Evolutionary conservation across 2,888 invertebrate genomes (phyloP).

Genomic region (Eumerus sabulonum): DNA sequence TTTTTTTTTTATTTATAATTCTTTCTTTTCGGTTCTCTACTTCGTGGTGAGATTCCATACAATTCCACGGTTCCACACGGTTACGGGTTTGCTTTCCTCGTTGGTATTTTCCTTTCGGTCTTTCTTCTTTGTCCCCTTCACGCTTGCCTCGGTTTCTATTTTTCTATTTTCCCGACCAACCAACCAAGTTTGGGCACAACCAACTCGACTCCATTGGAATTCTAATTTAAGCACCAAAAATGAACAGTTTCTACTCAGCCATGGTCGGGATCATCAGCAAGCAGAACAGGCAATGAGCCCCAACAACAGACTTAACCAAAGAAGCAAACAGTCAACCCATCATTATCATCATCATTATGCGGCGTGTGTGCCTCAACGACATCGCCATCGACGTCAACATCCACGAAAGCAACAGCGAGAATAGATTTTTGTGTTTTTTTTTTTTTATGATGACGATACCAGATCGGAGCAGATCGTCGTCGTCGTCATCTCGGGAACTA

Average conservation of each 20-base stretch:
- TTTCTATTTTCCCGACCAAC: slow-evolving; percentile 32
- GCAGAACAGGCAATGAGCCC: slow-evolving; percentile 30
- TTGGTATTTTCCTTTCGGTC: slow-evolving; percentile 54
- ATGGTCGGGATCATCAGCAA: slow-evolving; percentile 46
- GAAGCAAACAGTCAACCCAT: too few relatives aligned
- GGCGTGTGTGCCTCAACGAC: slow-evolving; percentile 48
- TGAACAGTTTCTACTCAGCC: slow-evolving; percentile 6
- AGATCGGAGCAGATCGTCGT: slow-evolving; percentile 22
- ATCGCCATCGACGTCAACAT: slow-evolving; percentile 11
- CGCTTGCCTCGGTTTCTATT: slow-evolving; percentile 57
- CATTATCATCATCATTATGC: slow-evolving; percentile 16
- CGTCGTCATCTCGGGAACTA: slow-evolving; percentile 28
- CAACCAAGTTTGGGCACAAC: too few relatives aligned
- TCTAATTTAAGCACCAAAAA: slow-evolving; percentile 63
- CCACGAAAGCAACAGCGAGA: slow-evolving; percentile 46
- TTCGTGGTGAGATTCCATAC: too few relatives aligned
- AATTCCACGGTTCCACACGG: too few relatives aligned
- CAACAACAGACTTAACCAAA: too few relatives aligned
- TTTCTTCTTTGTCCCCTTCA: background rate
- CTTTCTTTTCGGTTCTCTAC: slow-evolving; percentile 38
- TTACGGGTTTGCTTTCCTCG: slow-evolving; percentile 49
- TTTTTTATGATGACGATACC: slow-evolving; percentile 38
- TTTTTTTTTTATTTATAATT: slow-evolving; percentile 68
- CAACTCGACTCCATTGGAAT: slow-evolving; percentile 8
- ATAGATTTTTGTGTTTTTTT: too few relatives aligned